Base-by-base conservation (phyloP, 1,140 invertebrate genomes). In the Phthorimaea operculella region DNA sequence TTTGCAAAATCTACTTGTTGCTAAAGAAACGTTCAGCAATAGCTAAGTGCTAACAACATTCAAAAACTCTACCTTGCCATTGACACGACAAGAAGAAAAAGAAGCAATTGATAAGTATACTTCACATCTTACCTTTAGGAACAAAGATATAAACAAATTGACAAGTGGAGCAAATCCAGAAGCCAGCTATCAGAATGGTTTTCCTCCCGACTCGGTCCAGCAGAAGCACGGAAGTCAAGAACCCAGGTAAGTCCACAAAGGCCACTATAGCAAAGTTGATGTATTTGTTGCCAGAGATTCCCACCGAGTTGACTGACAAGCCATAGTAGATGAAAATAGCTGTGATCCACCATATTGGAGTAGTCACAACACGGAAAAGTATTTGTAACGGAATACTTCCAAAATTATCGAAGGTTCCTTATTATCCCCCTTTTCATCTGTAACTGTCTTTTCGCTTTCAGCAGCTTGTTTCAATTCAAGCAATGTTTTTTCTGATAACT, bases 241-340 rank as follows among this genome's bases (percentile, higher is more conserved):
- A 92, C 0, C 88, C 89, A 4, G 91, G 91, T 52, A 92, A 87
- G 70, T 92, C 91, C 0, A 90, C 86, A 1, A 87, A 64, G 6
- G 86, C 82, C 7, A 90, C 87, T 18, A 88, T 77, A 7, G 90
- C 88, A 62, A 90, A 91, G 68, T 90, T 90, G 17, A 87, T 66
- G 70, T 92, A 92, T 59, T 86, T 61, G 49, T 69, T 88, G 3
- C 91, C 91, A 33, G 87, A 88, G 16, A 94, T 78, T 18, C 90
- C 87, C 5, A 91, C 90, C 0, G 92, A 89, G 67, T 93, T 93
- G 12, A 94, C 85, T 1, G 91, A 91, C 6, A 94, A 67, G 0
- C 92, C 93, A 67, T 93, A 94, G 68, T 92, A 94, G 3, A 93
- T 87, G 57, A 93, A 89, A 0, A 89, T 87, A 58, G 89, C 88